These are phyloP conservation scores for Seladonia tumulorum DNA, from an alignment of 2,888 invertebrate species.

Conservation along the genomic window DNA sequence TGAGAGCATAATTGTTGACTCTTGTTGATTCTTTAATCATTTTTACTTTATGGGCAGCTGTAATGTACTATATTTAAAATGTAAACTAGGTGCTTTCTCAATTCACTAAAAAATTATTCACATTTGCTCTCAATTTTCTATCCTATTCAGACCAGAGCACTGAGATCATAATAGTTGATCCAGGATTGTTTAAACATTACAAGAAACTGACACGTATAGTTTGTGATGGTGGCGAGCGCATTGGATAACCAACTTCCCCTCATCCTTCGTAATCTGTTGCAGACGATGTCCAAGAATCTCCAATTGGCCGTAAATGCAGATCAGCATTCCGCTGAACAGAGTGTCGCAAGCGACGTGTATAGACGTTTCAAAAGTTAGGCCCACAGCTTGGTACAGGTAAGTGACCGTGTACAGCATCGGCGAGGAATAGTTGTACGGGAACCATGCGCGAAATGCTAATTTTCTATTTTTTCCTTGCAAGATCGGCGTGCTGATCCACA, in stretches of 20 bases:
- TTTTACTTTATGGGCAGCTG: too few relatives aligned
- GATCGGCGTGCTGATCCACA: background rate
- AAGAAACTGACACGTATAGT: conserved; percentile 47
- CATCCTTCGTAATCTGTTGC: conserved; percentile 7
- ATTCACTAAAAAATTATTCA: too few relatives aligned
- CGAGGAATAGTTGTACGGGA: conserved; percentile 59
- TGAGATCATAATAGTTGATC: too few relatives aligned
- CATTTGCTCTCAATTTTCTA: too few relatives aligned
- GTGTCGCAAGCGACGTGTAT: conserved; percentile 68
- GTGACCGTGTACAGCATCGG: conserved; percentile 31
- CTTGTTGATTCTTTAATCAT: too few relatives aligned
- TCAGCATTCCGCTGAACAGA: conserved; percentile 63
- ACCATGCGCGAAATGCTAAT: conserved; percentile 44
- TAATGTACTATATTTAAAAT: too few relatives aligned
- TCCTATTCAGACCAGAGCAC: too few relatives aligned
- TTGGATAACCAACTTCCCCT: background rate
- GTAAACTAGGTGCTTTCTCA: too few relatives aligned
- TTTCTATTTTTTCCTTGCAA: conserved; percentile 16
- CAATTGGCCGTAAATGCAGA: conserved; percentile 69
- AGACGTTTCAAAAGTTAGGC: conserved; percentile 34
- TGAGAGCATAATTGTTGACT: too few relatives aligned
- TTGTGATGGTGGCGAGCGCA: conserved; percentile 52
- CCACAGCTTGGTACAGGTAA: conserved; percentile 43
- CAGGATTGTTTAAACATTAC: too few relatives aligned
- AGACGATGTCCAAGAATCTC: conserved; percentile 64